These are phyloP conservation scores for Phymastichus coffea DNA, from an alignment of 1,140 invertebrate species.

Conservation along the genomic window DNA sequence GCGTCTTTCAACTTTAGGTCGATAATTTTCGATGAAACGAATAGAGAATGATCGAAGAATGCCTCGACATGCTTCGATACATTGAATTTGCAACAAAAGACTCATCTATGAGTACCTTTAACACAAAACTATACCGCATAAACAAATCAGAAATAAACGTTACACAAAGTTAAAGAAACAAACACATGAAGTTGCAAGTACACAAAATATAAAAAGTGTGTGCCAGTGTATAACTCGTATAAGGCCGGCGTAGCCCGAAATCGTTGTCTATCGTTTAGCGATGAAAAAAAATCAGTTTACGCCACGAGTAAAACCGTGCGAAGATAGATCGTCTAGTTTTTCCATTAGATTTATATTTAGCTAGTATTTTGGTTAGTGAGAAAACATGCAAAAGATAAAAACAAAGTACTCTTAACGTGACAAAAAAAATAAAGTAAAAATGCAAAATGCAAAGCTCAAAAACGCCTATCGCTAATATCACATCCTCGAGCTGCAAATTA, in stretches of 20 bases:
- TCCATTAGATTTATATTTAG: conserved; percentile 18
- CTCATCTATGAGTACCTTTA: too few relatives aligned
- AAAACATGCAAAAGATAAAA: background rate
- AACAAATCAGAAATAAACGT: background rate
- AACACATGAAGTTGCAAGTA: too few relatives aligned
- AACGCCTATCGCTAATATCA: background rate
- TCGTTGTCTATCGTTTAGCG: conserved; percentile 22
- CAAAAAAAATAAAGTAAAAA: conserved; percentile 1
- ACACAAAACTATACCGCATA: too few relatives aligned
- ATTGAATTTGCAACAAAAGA: too few relatives aligned
- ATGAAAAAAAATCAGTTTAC: conserved; percentile 20
- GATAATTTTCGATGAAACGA: conserved; percentile 11
- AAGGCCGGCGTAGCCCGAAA: conserved; percentile 19
- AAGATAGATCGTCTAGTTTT: conserved; percentile 24
- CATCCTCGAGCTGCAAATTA: too few relatives aligned
- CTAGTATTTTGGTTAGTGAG: conserved; percentile 20
- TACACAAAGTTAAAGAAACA: background rate
- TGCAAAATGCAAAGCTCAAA: background rate
- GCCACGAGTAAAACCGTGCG: conserved; percentile 12
- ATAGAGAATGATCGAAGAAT: too few relatives aligned
- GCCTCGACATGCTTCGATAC: too few relatives aligned
- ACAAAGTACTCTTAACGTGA: background rate
- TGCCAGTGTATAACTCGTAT: conserved; percentile 23
- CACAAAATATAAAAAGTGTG: conserved; percentile 12
- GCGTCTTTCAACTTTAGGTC: background rate